Base-by-base conservation (phyloP, 2,797 vertebrate species). In the Picus viridis region DNA sequence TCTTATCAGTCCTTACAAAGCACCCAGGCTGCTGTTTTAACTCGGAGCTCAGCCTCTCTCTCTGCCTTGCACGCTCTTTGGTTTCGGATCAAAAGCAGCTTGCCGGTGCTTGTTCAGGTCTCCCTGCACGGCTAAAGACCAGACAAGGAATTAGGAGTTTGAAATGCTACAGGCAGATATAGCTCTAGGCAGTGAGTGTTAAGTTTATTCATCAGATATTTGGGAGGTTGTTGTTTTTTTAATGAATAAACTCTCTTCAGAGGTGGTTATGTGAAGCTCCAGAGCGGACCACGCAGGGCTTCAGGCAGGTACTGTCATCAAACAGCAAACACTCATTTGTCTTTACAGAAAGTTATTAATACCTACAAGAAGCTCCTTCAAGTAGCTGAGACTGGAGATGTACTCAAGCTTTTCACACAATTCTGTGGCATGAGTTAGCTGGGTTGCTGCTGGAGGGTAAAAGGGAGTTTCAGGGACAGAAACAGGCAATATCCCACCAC, bases 31-130 rank as follows among this genome's bases (percentile, higher is more conserved):
- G 9, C 22, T 10, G 69, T 10, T 69, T 68, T 16, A 59, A 39
- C 32, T 68, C 59, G 5, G 26, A 13, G 6, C 59, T 62, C 62
- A 4, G 39, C 3, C 41, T 15, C 74, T n/a, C 12, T 54, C 53
- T 34, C 79, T 62, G 43, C 56, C 36, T 45, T 45, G 30, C 41
- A 23, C 41, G 7, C 26, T 8, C 79, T 79, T 71, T 76, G 69
- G 51, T 83, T 86, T 29, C 3, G 81, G 56, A 91, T 89, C 77
- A 83, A 83, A 91, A 71, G 39, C 23, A 45, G 81, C 45, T 45
- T 29, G 63, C n/a, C 30, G 54, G 49, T 47, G 57, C 76, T 63
- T 72, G 57, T 39, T 77, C 78, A 76, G 61, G 20, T 72, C 73
- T 83, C 82, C 64, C 73, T 56, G 16, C 57, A 23, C 69, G 73